Conservation (phyloP, 2,113 vertebrate genomes). For the Mugil cephalus region DNA sequence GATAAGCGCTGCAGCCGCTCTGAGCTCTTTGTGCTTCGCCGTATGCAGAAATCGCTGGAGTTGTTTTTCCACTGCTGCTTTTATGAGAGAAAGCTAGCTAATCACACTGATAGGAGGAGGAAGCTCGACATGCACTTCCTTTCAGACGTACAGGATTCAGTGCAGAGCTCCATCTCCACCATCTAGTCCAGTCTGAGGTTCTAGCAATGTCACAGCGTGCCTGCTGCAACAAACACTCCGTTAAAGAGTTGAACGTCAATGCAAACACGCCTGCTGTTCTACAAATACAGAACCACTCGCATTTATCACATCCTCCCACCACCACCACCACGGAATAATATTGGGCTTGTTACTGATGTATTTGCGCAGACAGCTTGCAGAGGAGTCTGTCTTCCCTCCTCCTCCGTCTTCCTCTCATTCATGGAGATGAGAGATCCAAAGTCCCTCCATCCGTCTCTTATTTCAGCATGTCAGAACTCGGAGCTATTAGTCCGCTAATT, state of each 20-base stretch:
- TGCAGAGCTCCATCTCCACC: no score
- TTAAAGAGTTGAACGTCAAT: slow-evolving; percentile 31
- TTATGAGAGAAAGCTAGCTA: neutral
- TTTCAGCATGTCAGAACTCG: slow-evolving; percentile 76
- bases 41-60: slow-evolving; percentile 4
- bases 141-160: no score
- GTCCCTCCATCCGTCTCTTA: slow-evolving; percentile 76
- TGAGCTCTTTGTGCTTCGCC: neutral
- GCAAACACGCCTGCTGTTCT: slow-evolving; percentile 26
- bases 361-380: slow-evolving; percentile 57
- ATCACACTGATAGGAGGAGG: neutral
- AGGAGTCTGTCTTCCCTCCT: slow-evolving; percentile 41
- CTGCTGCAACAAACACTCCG: neutral
- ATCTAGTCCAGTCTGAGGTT: neutral
- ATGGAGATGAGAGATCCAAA: slow-evolving; percentile 66
- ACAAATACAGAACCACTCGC: slow-evolving; percentile 44
- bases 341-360: slow-evolving; percentile 60
- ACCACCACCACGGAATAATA: slow-evolving; percentile 52
- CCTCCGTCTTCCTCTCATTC: slow-evolving; percentile 31
- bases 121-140: neutral
- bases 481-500: slow-evolving; percentile 83
- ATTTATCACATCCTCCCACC: slow-evolving; percentile 38
- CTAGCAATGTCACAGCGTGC: neutral
- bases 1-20: neutral
- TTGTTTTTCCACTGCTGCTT: slow-evolving; percentile 11